A percentile compares a stretch with the other conserved stretches of the same genome.
These are phyloP conservation scores for Apodemia mormo DNA, from an alignment of 2,888 invertebrate genomes.

Conservation along the genomic window DNA sequence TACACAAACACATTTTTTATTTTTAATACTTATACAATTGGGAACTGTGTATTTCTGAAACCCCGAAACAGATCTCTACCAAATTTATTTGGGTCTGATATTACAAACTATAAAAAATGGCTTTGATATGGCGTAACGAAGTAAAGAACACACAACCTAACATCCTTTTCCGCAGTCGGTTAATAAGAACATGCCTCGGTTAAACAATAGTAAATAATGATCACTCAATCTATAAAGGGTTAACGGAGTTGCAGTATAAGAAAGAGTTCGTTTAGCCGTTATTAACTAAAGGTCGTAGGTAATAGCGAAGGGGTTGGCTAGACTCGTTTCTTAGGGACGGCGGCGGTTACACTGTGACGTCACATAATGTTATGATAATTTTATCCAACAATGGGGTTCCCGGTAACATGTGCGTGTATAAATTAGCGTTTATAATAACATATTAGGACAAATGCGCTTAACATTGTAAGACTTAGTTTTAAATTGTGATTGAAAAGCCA, in stretches of 20 bases:
- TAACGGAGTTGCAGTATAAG: background rate
- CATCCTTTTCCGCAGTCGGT: no score
- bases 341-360: constrained; percentile 12
- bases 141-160: no score
- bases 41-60: no score
- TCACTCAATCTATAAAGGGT: background rate
- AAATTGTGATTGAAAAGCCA: no score
- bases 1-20: no score
- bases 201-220: background rate
- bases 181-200: background rate
- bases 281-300: constrained; percentile 13
- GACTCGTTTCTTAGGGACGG: constrained; percentile 10
- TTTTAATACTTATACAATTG: no score
- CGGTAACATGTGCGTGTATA: constrained; percentile 7
- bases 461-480: no score
- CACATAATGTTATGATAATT: constrained; percentile 17
- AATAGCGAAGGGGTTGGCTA: constrained; percentile 13
- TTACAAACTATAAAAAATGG: no score
- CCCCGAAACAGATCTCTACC: no score
- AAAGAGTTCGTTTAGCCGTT: constrained; percentile 13
- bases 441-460: background rate
- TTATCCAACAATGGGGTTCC: constrained; percentile 8
- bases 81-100: no score
- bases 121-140: no score
- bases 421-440: constrained; percentile 2